Conservation (phyloP, 2,888 invertebrate species). For the Steinernema hermaphroditum region DNA sequence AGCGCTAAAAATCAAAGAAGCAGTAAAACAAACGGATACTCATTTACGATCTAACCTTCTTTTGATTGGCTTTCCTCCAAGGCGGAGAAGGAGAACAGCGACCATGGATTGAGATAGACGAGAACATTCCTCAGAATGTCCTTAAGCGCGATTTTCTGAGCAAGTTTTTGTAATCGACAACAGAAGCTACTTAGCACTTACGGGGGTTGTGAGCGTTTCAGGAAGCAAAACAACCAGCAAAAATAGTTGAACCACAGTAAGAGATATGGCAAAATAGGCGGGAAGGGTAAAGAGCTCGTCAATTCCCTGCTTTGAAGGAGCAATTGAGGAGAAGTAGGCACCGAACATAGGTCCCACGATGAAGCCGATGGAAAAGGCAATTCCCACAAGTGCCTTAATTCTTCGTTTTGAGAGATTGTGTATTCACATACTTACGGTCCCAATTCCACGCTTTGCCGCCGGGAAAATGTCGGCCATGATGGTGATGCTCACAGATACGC, state of each 20-base stretch:
- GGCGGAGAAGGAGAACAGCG: constrained; percentile 41
- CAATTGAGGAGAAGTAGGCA: constrained; percentile 76
- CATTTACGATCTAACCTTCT: constrained; percentile 14
- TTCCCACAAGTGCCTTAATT: constrained; percentile 86
- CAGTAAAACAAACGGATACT: background rate
- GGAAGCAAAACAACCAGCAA: constrained; percentile 78
- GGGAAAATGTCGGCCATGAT: constrained; percentile 89
- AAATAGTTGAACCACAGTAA: constrained; percentile 79
- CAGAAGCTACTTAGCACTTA: background rate
- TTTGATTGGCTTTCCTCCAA: constrained; percentile 33
- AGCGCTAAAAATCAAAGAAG: constrained; percentile 44
- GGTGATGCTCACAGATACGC: constrained; percentile 91
- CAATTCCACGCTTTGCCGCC: constrained; percentile 74
- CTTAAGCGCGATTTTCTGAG: constrained; percentile 32
- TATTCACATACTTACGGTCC: constrained; percentile 36
- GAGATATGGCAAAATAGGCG: constrained; percentile 74
- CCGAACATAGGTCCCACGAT: constrained; percentile 92
- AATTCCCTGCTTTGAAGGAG: constrained; percentile 7
- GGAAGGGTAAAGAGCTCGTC: constrained; percentile 79
- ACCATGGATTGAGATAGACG: constrained; percentile 39
- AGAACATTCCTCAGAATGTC: constrained; percentile 31
- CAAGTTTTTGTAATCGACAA: background rate
- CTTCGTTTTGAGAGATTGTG: background rate
- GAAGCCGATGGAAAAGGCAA: constrained; percentile 96
- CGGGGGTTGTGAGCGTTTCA: constrained; percentile 73